A percentile compares a stretch with the other conserved stretches of the same genome.
phyloP scores from a whole-genome alignment of 1,140 invertebrate genomes.

The Aphelinus atriplicis region DNA sequence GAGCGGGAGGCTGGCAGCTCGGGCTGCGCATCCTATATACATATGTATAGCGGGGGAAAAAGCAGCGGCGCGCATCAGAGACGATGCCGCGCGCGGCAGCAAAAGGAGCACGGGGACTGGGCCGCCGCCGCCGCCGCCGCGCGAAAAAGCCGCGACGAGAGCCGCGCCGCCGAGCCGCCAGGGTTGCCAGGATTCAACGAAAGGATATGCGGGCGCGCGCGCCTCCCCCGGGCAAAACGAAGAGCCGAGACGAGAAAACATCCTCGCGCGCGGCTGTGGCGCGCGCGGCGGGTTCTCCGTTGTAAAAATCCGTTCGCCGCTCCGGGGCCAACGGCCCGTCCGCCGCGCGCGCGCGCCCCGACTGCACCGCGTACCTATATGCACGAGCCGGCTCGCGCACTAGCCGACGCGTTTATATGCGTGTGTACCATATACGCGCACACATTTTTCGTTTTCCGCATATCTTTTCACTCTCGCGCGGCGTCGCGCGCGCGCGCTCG shows the following conservation, averaged over 20 bases:
- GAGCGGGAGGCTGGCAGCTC: no score
- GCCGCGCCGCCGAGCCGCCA: no score
- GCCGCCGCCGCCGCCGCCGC: conserved; percentile 13
- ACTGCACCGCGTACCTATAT: no score
- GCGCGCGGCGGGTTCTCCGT: conserved; percentile 19
- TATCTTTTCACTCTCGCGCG: no score
- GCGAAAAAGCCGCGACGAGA: conserved; percentile 9
- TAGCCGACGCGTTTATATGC: no score
- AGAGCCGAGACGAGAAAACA: conserved; percentile 3
- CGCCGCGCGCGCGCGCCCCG: no score
- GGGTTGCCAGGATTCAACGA: conserved; percentile 9
- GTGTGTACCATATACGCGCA: no score
- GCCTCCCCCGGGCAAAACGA: conserved; percentile 4
- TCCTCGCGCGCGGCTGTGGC: background rate
- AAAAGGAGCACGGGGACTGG: conserved; percentile 17
- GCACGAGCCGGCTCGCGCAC: no score
- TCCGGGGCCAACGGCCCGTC: conserved; percentile 31
- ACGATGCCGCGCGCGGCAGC: background rate
- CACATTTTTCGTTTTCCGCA: no score
- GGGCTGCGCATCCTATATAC: no score
- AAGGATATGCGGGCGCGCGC: conserved; percentile 9
- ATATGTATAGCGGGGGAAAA: background rate
- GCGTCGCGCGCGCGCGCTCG: no score
- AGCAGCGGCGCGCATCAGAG: background rate
- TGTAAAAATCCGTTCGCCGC: conserved; percentile 20